Conservation (phyloP, 37 sponge, comb jelly and placozoan species). For the Ephydatia muelleri region DNA sequence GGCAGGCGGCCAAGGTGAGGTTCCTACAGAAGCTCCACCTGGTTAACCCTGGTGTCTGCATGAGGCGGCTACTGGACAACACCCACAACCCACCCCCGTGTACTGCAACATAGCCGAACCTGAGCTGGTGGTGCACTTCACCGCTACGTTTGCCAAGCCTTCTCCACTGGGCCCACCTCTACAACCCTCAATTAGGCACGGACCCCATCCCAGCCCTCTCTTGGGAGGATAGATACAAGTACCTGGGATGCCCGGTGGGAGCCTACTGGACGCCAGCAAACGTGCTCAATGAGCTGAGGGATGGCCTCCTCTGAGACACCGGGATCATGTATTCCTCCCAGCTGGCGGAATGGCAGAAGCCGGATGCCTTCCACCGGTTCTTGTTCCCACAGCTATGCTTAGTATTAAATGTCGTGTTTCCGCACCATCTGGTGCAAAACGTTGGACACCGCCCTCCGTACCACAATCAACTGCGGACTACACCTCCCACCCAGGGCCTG, state of each 20-base stretch:
- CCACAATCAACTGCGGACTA: no score
- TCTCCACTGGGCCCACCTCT: background rate
- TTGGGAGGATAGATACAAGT: no score
- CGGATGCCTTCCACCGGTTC: slow-evolving; percentile 45
- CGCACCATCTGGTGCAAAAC: slow-evolving; percentile 8
- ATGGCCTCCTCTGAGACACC: background rate
- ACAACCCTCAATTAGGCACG: no score
- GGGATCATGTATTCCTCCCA: background rate
- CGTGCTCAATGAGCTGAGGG: background rate
- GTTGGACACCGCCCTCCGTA: background rate
- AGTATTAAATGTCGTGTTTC: background rate
- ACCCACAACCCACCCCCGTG: no score
- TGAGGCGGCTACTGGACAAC: no score
- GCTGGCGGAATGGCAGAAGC: slow-evolving; percentile 53
- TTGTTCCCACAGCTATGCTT: slow-evolving; percentile 7
- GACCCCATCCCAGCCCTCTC: no score
- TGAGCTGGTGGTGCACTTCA: no score
- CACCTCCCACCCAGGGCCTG: background rate
- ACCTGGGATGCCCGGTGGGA: slow-evolving; percentile 8
- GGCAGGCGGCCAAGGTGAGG: no score
- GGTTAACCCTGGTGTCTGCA: no score
- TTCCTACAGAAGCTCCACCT: no score
- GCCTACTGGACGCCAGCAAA: background rate
- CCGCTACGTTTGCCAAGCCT: no score
- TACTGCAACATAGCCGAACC: no score